Evolutionary conservation across 2,113 vertebrate species (phyloP).

Genomic region (Gobiocypris rarus): DNA sequence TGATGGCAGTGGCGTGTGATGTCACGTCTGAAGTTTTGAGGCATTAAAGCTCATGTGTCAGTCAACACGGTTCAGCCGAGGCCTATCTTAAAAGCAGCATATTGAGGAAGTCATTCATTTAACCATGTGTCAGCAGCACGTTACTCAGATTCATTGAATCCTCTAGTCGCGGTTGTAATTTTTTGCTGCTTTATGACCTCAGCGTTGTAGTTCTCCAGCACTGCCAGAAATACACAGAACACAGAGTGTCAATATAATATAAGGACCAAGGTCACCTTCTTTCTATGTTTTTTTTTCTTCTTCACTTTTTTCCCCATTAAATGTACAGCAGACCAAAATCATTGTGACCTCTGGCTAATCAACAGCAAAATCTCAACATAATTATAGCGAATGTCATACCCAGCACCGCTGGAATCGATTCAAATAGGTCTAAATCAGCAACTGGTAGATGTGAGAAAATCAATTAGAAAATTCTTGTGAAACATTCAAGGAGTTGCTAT

Average conservation of each 20-base stretch:
- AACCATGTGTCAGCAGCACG: conserved; percentile 19
- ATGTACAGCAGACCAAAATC: conserved; percentile 29
- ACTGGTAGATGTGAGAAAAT: conserved; percentile 61
- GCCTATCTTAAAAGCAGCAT: conserved; percentile 12
- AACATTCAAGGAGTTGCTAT: conserved; percentile 63
- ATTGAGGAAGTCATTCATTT: conserved; percentile 14
- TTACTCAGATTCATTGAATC: conserved; percentile 27
- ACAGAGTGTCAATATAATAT: conserved; percentile 15
- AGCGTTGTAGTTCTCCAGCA: not conserved
- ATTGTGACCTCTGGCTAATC: conserved; percentile 54
- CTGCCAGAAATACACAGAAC: conserved; percentile 21
- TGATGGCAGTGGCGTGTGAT: not conserved
- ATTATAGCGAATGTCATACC: conserved; percentile 64
- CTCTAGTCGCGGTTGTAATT: not conserved
- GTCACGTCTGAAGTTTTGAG: not conserved
- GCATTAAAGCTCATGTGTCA: not conserved
- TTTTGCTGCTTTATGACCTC: conserved; percentile 38
- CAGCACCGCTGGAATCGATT: conserved; percentile 45
- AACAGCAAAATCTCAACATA: conserved; percentile 38
- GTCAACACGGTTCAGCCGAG: not conserved
- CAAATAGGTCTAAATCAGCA: conserved; percentile 47
- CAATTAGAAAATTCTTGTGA: conserved; percentile 58
- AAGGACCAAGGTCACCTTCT: conserved; percentile 5
- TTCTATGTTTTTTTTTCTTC: not conserved
- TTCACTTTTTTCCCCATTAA: not conserved